Evolutionary conservation across 2,797 vertebrate genomes (phyloP).

Genomic region (Coracias cyanogaster): DNA sequence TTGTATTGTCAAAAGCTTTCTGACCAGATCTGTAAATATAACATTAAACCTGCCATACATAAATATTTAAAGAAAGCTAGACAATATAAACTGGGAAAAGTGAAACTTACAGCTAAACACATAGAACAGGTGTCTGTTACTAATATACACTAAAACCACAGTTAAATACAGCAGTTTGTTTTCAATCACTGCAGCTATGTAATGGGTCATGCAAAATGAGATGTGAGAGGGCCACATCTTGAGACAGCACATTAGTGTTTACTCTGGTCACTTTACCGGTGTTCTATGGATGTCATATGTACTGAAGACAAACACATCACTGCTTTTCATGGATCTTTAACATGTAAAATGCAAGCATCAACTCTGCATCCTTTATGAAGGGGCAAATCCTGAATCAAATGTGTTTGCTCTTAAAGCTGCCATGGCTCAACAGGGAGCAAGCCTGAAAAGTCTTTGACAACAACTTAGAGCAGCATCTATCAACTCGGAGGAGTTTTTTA

Average conservation of each 20-base stretch:
- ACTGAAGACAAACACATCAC: background rate
- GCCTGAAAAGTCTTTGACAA: background rate
- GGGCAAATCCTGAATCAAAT: background rate
- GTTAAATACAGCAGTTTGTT: conserved; percentile 35
- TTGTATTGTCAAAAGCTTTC: background rate
- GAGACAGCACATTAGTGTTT: background rate
- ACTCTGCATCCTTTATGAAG: background rate
- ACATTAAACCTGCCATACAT: background rate
- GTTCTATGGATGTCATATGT: background rate
- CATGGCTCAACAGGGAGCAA: background rate
- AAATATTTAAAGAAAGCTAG: conserved; percentile 3
- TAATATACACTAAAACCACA: background rate
- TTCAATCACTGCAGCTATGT: background rate
- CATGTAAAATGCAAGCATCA: background rate
- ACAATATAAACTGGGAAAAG: background rate
- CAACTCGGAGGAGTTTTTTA: background rate
- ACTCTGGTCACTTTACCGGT: background rate
- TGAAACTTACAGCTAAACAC: conserved; percentile 28
- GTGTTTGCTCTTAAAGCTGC: background rate
- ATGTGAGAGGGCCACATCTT: background rate
- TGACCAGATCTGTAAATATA: background rate
- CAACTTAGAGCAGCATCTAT: background rate
- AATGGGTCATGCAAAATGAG: background rate
- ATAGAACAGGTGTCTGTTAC: conserved; percentile 9
- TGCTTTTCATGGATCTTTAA: background rate